Evolutionary conservation across 2,888 invertebrate genomes (phyloP), one percentile per base, ranked within the genome.

Genomic region (Polietes domitor): DNA sequence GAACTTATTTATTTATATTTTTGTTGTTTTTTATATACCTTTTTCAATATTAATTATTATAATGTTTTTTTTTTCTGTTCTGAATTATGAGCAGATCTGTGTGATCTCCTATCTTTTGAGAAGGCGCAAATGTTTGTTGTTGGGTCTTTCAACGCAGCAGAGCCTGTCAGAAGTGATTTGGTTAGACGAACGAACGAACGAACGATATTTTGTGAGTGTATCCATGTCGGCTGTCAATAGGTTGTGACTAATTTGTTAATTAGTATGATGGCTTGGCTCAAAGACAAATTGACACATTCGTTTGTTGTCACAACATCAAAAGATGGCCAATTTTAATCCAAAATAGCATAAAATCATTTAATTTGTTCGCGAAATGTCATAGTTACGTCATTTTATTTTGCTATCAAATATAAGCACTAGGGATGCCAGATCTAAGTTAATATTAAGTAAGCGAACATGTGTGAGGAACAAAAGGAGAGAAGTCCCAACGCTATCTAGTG

Each of bases 21-120:
- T 63, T n/a, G 9, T 65, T 65, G 37, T 65, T 87, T 87, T 81
- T 86, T 83, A 85, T 85, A 86, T 63, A 7, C n/a, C 3, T 74
- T 70, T 77, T 58, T 32, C 65, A 28, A 28, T 41, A 61, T 55
- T 26, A 53, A 26, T 61, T 61, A 26, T 50, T 61, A 61, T 50
- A 24, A 74, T 17, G 5, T 24, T n/a, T 47, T 15, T 63, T 32
- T 12, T 32, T 50, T 21, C 41, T 55, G 37, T 74, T 72, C 24
- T 68, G 55, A 73, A 41, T 78, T 53, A 32, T 58, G 26, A n/a
- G 43, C 6, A 63, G 63, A 41, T 77, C 19, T 19, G 9, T 58
- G 15, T 12, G n/a, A 2, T 61, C 19, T 9, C 26, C 26, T 26
- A 26, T 21, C 19, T 19, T 19, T 58, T 47, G 12, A 15, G 1